phyloP scores from a whole-genome alignment of 2,797 vertebrate genomes.

The Hybognathus amarus region DNA sequence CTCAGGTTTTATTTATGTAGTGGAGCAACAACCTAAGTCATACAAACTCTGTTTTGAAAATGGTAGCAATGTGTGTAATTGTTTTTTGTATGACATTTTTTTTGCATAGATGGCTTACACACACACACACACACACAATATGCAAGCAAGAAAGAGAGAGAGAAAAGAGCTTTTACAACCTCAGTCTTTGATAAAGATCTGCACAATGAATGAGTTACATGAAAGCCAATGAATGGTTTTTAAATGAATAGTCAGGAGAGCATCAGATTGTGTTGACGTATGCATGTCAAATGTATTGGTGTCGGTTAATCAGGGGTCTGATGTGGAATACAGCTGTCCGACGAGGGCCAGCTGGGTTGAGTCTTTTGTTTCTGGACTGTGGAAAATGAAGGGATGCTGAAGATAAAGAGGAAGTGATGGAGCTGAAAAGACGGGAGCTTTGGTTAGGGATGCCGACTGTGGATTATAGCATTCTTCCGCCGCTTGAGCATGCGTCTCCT shows the following conservation, averaged over 20 bases:
- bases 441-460: constrained; percentile 64
- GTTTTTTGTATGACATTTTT: not conserved
- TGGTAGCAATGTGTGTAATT: not conserved
- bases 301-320: constrained; percentile 56
- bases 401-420: constrained; percentile 55
- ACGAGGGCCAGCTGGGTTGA: constrained; percentile 53
- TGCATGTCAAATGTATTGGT: constrained; percentile 36
- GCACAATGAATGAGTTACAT: not conserved
- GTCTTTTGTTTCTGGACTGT: constrained; percentile 69
- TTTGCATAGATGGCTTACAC: not conserved
- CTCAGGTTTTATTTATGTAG: not conserved
- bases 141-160: not conserved
- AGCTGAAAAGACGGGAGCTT: constrained; percentile 61
- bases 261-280: constrained; percentile 35
- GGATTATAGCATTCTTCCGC: constrained; percentile 77
- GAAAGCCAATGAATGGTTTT: not conserved
- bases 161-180: not conserved
- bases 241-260: constrained; percentile 26
- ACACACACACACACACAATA: not conserved
- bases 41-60: not conserved
- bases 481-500: constrained; percentile 27
- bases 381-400: constrained; percentile 69
- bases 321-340: constrained; percentile 57
- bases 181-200: constrained; percentile 19
- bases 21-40: not conserved